Conservation (phyloP, 2,113 vertebrate genomes). For the Dicerorhinus sumatrensis region DNA sequence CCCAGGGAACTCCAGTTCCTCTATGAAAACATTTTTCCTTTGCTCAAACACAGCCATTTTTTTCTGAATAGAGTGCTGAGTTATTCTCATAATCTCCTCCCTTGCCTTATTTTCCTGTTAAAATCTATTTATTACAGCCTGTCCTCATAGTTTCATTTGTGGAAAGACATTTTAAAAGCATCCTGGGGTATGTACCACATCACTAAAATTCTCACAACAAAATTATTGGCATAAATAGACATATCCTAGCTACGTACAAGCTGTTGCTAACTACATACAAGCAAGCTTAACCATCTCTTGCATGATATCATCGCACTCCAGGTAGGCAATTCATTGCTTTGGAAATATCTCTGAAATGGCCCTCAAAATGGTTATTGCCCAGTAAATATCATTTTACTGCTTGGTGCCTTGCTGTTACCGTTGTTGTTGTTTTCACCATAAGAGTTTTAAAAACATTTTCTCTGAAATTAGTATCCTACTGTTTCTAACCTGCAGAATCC, state of each 20-base stretch:
- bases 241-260: slow-evolving; percentile 64
- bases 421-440: background rate
- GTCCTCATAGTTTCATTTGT: background rate
- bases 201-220: slow-evolving; percentile 62
- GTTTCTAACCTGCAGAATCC: background rate
- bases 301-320: slow-evolving; percentile 52
- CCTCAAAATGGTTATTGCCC: background rate
- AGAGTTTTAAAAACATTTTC: slow-evolving; percentile 5
- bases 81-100: background rate
- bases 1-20: background rate
- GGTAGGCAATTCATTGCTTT: slow-evolving; percentile 45
- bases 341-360: slow-evolving; percentile 27
- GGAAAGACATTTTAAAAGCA: slow-evolving; percentile 52
- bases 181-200: background rate
- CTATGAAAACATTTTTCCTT: background rate
- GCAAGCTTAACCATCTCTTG: background rate
- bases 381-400: background rate
- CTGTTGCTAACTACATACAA: slow-evolving; percentile 53
- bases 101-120: slow-evolving; percentile 16
- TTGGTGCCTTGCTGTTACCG: background rate
- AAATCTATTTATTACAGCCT: background rate
- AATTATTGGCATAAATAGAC: slow-evolving; percentile 68
- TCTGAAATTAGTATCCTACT: background rate
- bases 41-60: background rate
- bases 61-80: background rate